These are phyloP conservation scores for Irena cyanogastra DNA, from an alignment of 2,113 vertebrate species.

Conservation along the genomic window DNA sequence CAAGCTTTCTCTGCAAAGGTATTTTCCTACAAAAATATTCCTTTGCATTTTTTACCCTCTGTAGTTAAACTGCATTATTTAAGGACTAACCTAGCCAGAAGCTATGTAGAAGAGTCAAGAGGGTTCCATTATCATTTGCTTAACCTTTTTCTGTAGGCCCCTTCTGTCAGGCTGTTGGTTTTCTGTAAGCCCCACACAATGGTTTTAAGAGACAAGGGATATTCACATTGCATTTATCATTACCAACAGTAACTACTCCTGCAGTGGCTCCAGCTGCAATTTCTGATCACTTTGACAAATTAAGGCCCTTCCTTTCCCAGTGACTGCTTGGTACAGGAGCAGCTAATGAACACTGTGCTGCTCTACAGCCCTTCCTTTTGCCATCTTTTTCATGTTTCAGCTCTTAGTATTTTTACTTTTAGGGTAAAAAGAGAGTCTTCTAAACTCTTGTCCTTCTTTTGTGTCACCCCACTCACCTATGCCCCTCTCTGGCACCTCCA, in stretches of 20 bases:
- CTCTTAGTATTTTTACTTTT: neutral
- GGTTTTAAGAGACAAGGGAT: neutral
- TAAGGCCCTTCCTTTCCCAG: neutral
- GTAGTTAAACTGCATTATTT: neutral
- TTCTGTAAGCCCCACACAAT: neutral
- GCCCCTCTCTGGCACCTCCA: neutral
- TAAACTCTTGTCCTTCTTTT: neutral
- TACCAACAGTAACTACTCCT: neutral
- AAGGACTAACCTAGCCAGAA: neutral
- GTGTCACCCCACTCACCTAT: neutral
- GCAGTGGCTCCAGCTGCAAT: neutral
- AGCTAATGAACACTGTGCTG: neutral
- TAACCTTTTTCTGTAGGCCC: neutral
- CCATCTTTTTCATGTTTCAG: neutral
- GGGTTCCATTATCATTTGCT: neutral
- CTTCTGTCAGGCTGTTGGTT: neutral
- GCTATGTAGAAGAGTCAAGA: neutral
- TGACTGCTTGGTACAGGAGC: accelerated
- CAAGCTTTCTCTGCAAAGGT: neutral
- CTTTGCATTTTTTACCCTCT: accelerated
- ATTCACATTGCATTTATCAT: neutral
- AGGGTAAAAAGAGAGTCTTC: neutral
- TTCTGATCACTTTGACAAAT: neutral
- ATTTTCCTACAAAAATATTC: neutral
- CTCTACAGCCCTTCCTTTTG: neutral